Evolutionary conservation across 2,113 vertebrate species (phyloP).

Genomic region (Podocnemis expansa): DNA sequence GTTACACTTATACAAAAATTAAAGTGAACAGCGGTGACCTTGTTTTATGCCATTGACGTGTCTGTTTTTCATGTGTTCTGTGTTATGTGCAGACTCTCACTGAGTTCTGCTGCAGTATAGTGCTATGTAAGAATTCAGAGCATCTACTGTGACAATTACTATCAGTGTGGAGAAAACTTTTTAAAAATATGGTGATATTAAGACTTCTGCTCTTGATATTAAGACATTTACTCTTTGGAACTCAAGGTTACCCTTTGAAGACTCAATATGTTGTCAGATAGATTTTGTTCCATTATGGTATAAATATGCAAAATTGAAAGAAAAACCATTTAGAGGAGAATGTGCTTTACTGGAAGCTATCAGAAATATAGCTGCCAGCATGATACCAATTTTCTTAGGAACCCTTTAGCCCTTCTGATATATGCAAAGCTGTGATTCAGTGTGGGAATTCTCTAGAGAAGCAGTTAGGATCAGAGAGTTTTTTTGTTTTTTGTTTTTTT

Average conservation of each 20-base stretch:
- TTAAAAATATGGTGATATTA: neutral
- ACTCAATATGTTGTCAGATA: rapidly evolving
- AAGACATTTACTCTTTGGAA: neutral
- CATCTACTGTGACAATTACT: no score
- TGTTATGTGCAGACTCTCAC: neutral
- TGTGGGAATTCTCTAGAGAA: neutral
- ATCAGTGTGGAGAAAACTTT: neutral
- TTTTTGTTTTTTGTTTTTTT: neutral
- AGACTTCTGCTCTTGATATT: neutral
- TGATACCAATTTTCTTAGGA: neutral
- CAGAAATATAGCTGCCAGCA: neutral
- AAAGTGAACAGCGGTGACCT: neutral
- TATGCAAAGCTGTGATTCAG: neutral
- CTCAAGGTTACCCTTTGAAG: rapidly evolving
- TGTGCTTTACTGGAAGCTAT: neutral
- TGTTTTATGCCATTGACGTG: neutral
- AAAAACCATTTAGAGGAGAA: neutral
- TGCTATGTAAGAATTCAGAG: neutral
- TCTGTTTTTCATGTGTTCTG: rapidly evolving
- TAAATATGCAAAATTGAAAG: neutral
- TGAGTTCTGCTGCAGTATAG: neutral
- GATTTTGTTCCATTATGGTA: neutral
- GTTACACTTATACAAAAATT: neutral
- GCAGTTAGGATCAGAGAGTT: neutral
- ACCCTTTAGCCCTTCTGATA: neutral